phyloP scores from a whole-genome alignment of 1,140 invertebrate genomes.

The Penaeus indicus region DNA sequence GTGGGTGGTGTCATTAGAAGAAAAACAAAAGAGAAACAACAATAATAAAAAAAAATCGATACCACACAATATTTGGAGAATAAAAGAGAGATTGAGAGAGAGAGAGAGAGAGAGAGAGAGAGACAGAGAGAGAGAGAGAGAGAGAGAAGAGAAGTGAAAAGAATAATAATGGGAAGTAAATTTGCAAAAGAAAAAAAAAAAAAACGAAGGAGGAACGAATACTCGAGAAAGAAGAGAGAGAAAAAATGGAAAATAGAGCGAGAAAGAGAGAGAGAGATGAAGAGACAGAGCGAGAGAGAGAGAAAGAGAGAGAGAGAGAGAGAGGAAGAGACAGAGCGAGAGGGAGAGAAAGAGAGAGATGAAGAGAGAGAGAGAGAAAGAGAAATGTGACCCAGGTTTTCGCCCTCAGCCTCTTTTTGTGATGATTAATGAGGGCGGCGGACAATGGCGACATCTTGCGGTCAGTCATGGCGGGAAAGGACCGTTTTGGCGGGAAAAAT shows the following conservation, averaged over 20 bases:
- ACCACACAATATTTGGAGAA: too few species aligned
- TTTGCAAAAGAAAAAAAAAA: too few species aligned
- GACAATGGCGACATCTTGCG: slow-evolving; percentile 62
- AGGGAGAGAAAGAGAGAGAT: not conserved
- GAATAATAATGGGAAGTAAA: too few species aligned
- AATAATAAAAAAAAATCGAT: not conserved
- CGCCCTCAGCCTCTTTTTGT: slow-evolving; percentile 47
- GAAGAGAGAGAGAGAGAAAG: not conserved
- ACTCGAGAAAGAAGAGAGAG: too few species aligned
- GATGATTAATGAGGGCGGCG: slow-evolving; percentile 57
- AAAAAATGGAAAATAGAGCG: not conserved
- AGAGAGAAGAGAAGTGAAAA: too few species aligned
- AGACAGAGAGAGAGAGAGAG: too few species aligned
- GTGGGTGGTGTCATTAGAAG: not conserved
- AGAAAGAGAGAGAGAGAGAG: not conserved
- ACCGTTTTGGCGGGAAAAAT: slow-evolving; percentile 39
- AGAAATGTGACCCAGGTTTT: slow-evolving; percentile 3
- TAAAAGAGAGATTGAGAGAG: too few species aligned
- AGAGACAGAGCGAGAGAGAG: not conserved
- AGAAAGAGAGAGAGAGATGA: not conserved
- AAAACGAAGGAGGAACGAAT: too few species aligned
- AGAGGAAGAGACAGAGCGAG: not conserved
- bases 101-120: too few species aligned
- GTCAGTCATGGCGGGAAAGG: slow-evolving; percentile 54
- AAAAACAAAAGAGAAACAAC: not conserved